These are phyloP conservation scores for Amblyopsis hoosieri DNA, from an alignment of 2,797 vertebrate genomes.

Conservation along the genomic window DNA sequence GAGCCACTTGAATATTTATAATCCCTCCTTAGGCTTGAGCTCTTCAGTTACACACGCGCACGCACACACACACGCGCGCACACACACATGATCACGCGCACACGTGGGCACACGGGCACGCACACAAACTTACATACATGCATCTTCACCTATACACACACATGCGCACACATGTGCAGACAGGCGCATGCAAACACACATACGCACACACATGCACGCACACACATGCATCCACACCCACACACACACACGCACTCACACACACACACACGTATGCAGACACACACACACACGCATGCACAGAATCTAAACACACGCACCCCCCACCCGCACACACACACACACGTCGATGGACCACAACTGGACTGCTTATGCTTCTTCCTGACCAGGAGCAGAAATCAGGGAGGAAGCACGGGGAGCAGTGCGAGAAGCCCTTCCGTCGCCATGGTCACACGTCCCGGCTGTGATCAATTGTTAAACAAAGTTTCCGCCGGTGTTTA, in stretches of 20 bases:
- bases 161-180: neutral
- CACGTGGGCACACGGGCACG: neutral
- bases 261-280: conserved; percentile 12
- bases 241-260: conserved; percentile 1
- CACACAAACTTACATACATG: conserved; percentile 24
- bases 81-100: neutral
- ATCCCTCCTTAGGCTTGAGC: too few species aligned
- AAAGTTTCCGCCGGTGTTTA: conserved; percentile 43
- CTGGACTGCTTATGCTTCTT: conserved; percentile 17
- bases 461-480: conserved; percentile 46
- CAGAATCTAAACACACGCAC: conserved; percentile 38
- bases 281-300: conserved; percentile 10
- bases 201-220: conserved; percentile 19
- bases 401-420: neutral
- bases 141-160: conserved; percentile 1
- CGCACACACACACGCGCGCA: too few species aligned
- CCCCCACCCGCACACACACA: conserved; percentile 6
- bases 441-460: conserved; percentile 27
- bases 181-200: neutral
- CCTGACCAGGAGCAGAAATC: too few species aligned
- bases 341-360: neutral
- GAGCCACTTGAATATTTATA: too few species aligned
- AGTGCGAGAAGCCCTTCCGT: conserved; percentile 12
- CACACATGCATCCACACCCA: neutral
- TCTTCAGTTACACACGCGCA: too few species aligned